Conservation (phyloP, 2,113 vertebrate genomes). For the Rattus rattus region DNA sequence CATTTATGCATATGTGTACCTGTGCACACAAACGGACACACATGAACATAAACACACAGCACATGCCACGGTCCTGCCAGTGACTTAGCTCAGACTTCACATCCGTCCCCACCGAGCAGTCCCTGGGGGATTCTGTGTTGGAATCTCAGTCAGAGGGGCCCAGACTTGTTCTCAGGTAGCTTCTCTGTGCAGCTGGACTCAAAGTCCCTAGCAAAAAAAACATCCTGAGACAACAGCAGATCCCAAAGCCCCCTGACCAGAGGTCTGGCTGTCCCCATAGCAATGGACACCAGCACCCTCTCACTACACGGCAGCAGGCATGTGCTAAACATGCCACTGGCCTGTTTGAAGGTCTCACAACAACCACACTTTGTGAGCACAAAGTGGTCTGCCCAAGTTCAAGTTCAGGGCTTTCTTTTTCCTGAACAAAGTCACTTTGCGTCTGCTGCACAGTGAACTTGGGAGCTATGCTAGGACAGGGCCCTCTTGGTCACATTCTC, state of each 20-base stretch:
- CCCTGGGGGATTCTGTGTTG: rapidly evolving
- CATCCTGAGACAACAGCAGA: neutral
- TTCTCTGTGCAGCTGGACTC: rapidly evolving
- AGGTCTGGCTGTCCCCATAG: rapidly evolving
- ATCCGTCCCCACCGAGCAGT: neutral
- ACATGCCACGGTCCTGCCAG: neutral
- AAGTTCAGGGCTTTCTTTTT: neutral
- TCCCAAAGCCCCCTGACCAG: neutral
- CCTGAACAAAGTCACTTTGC: neutral
- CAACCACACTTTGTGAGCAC: neutral
- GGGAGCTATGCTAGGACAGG: neutral
- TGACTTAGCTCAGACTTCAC: neutral
- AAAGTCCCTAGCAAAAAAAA: neutral
- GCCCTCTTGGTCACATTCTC: neutral
- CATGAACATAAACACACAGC: rapidly evolving
- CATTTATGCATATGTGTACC: neutral
- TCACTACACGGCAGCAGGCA: rapidly evolving
- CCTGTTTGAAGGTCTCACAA: neutral
- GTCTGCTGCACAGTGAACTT: too few species aligned
- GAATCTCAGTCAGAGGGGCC: rapidly evolving
- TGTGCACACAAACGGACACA: rapidly evolving
- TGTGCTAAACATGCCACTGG: neutral
- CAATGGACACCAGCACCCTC: too few species aligned
- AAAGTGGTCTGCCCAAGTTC: neutral
- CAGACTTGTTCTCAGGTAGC: rapidly evolving